Percentiles rank a stretch among this genome's conserved stretches.
phyloP scores from a whole-genome alignment of 2,113 vertebrate species.

The Bubalus kerabau region DNA sequence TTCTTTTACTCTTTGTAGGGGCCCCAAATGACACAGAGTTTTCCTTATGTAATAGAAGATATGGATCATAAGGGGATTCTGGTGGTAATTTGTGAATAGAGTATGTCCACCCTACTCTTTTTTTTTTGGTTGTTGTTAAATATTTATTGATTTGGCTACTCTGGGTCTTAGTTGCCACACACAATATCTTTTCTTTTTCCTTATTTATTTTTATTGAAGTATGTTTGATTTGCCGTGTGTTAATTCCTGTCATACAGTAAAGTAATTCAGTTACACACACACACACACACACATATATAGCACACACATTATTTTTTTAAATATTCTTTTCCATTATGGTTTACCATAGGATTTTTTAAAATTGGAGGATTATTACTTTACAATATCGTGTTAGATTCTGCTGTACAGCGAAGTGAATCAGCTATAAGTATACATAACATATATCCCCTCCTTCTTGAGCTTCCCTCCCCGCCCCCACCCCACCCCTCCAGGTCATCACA shows the following conservation, averaged over 20 bases:
- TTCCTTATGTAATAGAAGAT: neutral
- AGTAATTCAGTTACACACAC: neutral
- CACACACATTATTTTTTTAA: neutral
- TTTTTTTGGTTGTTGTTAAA: neutral
- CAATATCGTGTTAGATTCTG: neutral
- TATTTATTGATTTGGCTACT: neutral
- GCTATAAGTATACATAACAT: neutral
- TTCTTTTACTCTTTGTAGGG: neutral
- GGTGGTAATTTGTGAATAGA: neutral
- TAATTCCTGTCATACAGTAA: neutral
- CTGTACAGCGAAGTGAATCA: neutral
- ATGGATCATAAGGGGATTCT: neutral
- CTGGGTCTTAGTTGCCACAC: neutral
- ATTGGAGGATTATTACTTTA: neutral
- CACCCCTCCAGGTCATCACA: neutral
- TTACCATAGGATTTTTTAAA: neutral
- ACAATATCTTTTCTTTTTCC: neutral
- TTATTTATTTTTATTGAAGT: neutral
- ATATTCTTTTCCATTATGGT: neutral
- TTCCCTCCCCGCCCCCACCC: neutral
- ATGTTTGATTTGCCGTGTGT: neutral
- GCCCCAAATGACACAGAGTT: neutral
- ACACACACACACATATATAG: neutral
- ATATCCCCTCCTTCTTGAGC: neutral
- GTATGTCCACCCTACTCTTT: neutral